A percentile compares a stretch with the other conserved stretches of the same genome.
These are phyloP conservation scores for Tokudaia muenninki DNA, from an alignment of 2,797 vertebrate species.

Conservation along the genomic window DNA sequence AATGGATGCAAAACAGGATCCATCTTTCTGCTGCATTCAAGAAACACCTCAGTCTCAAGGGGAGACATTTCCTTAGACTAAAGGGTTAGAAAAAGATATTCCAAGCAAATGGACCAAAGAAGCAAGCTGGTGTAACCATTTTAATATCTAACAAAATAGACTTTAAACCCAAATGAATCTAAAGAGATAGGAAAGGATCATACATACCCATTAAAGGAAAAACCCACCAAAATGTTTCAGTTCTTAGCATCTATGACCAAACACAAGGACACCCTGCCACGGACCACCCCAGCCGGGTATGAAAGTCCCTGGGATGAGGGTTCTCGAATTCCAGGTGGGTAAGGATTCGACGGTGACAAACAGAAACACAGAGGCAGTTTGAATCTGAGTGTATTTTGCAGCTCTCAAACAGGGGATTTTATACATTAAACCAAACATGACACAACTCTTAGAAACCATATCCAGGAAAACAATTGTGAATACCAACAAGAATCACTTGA, in stretches of 20 bases:
- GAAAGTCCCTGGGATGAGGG: no score
- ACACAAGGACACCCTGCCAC: neutral
- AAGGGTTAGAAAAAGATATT: neutral
- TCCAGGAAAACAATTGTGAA: no score
- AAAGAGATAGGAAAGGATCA: neutral
- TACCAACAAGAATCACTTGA: no score
- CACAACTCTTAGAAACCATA: no score
- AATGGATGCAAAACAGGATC: neutral
- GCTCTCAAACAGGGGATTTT: no score
- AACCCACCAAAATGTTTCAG: neutral
- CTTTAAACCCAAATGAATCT: neutral
- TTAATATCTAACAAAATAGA: neutral
- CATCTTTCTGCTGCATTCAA: neutral
- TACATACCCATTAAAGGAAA: neutral
- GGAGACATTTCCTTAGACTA: neutral
- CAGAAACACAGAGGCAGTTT: no score
- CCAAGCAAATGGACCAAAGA: neutral
- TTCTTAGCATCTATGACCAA: neutral
- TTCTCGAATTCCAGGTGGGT: no score
- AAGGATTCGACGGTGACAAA: no score
- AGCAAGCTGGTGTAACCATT: neutral
- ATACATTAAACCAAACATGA: no score
- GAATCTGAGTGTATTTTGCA: no score
- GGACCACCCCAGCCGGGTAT: no score
- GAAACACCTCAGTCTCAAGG: neutral